Base-by-base conservation (phyloP, 2,797 vertebrate genomes). In the Todus mexicanus region DNA sequence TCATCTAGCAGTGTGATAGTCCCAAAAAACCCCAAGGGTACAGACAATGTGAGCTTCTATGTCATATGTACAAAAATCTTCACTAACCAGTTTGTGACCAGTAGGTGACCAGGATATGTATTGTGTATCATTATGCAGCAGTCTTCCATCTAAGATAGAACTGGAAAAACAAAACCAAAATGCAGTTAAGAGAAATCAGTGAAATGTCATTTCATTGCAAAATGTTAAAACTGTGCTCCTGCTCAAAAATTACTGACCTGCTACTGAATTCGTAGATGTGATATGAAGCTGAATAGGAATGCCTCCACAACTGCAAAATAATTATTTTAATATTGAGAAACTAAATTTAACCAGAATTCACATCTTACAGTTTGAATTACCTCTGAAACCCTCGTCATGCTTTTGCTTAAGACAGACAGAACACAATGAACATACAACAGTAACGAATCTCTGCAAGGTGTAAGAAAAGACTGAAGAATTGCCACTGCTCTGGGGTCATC, bases 51-150 rank as follows among this genome's bases (percentile, higher is more conserved):
- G 42, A 90, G n/a, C 26, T 80, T 89, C 51, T 17, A 45, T 11
- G 15, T 22, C 54, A 47, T 0, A 2, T 11, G 10, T 66, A 57
- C 19, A 56, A 57, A 84, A 80, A 19, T 2, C 4, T 90, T 93
- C 82, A 98, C 98, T 97, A 74, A 98, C 98, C 98, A 98, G 93
- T 97, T 98, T 98, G 96, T 98, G 97, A 91, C 97, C 97, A 84
- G 92, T 94, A 90, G 95, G 97, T 87, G 98, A 98, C 98, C 98
- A 98, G 31, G 97, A 90, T 90, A 98, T 97, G 77, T 96, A 97
- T 19, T 98, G 98, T 23, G 89, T 98, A 29, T 96, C 63, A 33
- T 94, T 92, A 90, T 88, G 98, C 72, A 98, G 97, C 42, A 57
- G 94, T 10, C 81, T 13, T 2, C 38, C 90, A 95, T 15, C 54